These are phyloP conservation scores for Harpagifer antarcticus DNA, from an alignment of 2,797 vertebrate species.

Conservation along the genomic window DNA sequence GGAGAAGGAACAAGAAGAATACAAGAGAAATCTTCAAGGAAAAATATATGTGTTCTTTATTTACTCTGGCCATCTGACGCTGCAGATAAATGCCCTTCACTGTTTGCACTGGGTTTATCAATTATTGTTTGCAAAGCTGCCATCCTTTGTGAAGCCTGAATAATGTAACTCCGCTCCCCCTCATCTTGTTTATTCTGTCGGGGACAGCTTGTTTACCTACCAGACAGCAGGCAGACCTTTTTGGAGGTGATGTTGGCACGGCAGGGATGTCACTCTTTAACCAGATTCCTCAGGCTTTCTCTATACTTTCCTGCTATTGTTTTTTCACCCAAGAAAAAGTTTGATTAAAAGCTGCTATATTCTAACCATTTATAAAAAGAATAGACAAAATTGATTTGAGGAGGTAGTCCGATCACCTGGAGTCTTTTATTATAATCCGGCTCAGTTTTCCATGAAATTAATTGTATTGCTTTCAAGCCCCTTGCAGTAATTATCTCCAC, in stretches of 20 bases:
- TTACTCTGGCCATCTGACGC: slow-evolving; percentile 25
- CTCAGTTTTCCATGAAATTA: slow-evolving; percentile 19
- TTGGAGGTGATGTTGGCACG: slow-evolving; percentile 53
- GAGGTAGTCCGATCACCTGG: slow-evolving; percentile 38
- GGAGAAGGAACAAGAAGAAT: slow-evolving; percentile 8
- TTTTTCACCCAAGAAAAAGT: slow-evolving; percentile 31
- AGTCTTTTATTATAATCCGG: slow-evolving; percentile 30
- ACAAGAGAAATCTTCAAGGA: background rate
- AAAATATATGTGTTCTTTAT: slow-evolving; percentile 12
- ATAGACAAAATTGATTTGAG: slow-evolving; percentile 29
- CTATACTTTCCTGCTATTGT: slow-evolving; percentile 33
- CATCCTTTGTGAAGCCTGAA: slow-evolving; percentile 50
- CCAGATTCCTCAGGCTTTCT: slow-evolving; percentile 39
- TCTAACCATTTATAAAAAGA: slow-evolving; percentile 25
- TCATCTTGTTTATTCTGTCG: slow-evolving; percentile 49
- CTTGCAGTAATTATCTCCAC: slow-evolving; percentile 16
- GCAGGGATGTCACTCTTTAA: slow-evolving; percentile 49
- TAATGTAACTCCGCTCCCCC: slow-evolving; percentile 45
- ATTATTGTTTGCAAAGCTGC: slow-evolving; percentile 65
- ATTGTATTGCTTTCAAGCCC: slow-evolving; percentile 19
- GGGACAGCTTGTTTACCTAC: slow-evolving; percentile 61
- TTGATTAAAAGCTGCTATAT: slow-evolving; percentile 46
- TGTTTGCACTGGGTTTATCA: slow-evolving; percentile 59
- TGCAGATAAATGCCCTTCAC: slow-evolving; percentile 42
- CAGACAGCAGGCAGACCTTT: slow-evolving; percentile 47